These are phyloP conservation scores for Carettochelys insculpta DNA, from an alignment of 2,113 vertebrate genomes.

Conservation along the genomic window DNA sequence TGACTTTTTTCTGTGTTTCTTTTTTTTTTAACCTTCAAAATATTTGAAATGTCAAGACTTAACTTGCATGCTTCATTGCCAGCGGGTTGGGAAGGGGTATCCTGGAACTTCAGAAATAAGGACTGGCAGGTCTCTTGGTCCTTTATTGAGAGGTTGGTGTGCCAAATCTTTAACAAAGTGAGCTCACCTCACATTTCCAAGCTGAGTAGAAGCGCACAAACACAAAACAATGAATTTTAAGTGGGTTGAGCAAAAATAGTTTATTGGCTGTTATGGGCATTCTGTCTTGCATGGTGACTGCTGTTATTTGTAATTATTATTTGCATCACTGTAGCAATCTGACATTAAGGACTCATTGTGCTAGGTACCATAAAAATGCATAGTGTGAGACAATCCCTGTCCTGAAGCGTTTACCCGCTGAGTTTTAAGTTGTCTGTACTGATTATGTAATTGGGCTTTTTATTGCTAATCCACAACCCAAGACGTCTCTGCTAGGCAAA, in stretches of 20 bases:
- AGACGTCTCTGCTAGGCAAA: not conserved
- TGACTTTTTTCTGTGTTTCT: not conserved
- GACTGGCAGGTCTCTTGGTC: not conserved
- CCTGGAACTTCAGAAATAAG: not conserved
- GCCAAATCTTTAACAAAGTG: not conserved
- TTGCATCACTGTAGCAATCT: not conserved
- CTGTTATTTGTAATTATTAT: slow-evolving; percentile 7
- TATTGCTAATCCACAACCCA: not conserved
- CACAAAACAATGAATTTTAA: not conserved
- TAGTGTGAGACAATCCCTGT: not conserved
- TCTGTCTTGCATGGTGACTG: not conserved
- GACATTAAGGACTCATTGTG: not conserved
- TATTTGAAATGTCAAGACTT: not conserved
- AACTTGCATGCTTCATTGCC: not conserved
- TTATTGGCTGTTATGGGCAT: too few relatives aligned
- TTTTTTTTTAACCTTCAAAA: accelerated
- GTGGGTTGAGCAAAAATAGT: not conserved
- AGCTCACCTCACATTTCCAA: not conserved
- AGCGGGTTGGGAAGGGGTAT: not conserved
- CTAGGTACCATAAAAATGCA: not conserved
- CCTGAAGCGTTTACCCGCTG: not conserved
- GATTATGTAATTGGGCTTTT: not conserved
- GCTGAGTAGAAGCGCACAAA: not conserved
- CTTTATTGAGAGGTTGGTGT: not conserved
- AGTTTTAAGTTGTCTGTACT: not conserved